Evolutionary conservation across 2,888 invertebrate genomes (phyloP).

Genomic region (Agonopterix arenella): DNA sequence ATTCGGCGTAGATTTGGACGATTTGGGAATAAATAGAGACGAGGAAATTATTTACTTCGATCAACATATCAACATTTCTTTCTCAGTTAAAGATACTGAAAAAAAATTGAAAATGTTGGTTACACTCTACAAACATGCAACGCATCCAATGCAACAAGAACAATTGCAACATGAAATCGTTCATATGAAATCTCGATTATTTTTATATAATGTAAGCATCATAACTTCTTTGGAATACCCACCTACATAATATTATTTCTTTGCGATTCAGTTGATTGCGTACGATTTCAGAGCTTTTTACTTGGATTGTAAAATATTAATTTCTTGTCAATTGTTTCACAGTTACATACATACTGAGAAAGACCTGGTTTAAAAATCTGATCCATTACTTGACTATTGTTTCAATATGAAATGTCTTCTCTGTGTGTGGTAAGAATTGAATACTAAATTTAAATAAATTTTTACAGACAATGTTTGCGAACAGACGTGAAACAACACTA

Average conservation of each 20-base stretch:
- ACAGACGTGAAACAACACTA: constrained; percentile 10
- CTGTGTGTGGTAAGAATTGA: too few species aligned
- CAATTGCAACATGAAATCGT: constrained; percentile 20
- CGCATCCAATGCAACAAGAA: constrained; percentile 12
- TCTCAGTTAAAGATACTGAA: constrained; percentile 26
- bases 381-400: too few species aligned
- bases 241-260: too few species aligned
- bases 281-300: too few species aligned
- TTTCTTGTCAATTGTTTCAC: too few species aligned
- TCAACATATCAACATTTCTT: constrained; percentile 16
- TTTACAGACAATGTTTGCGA: constrained; percentile 31
- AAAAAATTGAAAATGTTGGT: constrained; percentile 19
- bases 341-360: too few species aligned
- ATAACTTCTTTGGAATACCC: too few species aligned
- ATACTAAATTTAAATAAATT: background rate
- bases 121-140: constrained; percentile 9
- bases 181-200: constrained; percentile 20
- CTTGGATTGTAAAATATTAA: too few species aligned
- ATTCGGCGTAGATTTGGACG: constrained; percentile 31
- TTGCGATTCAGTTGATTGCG: too few species aligned
- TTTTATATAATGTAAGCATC: constrained; percentile 36
- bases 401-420: too few species aligned
- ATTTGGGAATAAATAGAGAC: constrained; percentile 19
- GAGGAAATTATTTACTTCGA: constrained; percentile 10
- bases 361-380: too few species aligned